Evolutionary conservation across 2,888 invertebrate species (phyloP), one percentile per base, ranked within the genome.

Genomic region (Tromatobia lineatoria): DNA sequence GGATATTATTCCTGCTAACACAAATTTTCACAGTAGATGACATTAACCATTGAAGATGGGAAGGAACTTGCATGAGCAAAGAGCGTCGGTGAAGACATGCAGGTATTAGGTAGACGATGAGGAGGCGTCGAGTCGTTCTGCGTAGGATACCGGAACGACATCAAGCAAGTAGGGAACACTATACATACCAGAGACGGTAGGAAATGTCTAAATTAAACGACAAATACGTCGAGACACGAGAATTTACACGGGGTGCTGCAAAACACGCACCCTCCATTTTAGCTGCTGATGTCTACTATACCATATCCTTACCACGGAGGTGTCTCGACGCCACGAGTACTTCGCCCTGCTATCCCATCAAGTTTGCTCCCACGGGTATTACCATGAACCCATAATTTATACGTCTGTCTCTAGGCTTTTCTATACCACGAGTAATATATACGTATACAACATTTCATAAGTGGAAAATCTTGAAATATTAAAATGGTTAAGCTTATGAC

Each of bases 311-410:
- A n/a, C 25, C n/a, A 42, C 34, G 50, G 52, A 25, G 34, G 57
- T 11, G 61, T 74, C 57, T 57, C 64, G 76, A 71, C 82, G 88
- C 82, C 50, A 76, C 85, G 86, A 85, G 86, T 86, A 82, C 86
- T 83, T 85, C 61, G 7, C 74, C 67, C 80, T 85, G 85, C 85
- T 87, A 83, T 84, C 86, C 84, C 85, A 75, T 85, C 88, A 75
- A 81, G 80, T 83, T 86, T 88, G 83, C 87, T 88, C 85, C 87
- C 87, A 86, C 89, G 80, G 77, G 88, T 87, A 92, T 93, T 92
- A 91, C 92, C 92, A 92, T 92, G 91, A 92, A 90, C 91, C 90
- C 90, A 91, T 92, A 91, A 89, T 92, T 93, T 91, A 92, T 91
- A 90, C 90, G 88, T 88, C 86, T 88, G 90, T 87, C 88, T 76